phyloP scores from a whole-genome alignment of 2,113 vertebrate genomes.

The Lathamus discolor region DNA sequence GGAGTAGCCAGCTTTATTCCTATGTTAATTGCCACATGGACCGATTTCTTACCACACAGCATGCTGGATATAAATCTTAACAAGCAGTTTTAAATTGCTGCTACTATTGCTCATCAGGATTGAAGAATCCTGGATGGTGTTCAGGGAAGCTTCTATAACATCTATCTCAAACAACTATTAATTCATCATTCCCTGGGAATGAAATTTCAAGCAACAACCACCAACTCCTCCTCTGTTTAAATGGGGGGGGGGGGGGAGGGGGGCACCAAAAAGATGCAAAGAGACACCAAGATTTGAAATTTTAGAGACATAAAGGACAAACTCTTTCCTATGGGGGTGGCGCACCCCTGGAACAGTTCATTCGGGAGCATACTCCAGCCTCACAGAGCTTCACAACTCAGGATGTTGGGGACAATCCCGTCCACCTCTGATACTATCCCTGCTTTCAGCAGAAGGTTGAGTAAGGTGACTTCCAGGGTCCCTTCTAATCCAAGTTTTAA shows the following conservation, averaged over 20 bases:
- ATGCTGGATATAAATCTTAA: slow-evolving; percentile 24
- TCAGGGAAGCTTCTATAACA: slow-evolving; percentile 4
- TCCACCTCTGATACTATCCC: background rate
- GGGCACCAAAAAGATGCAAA: background rate
- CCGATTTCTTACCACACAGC: slow-evolving; percentile 20
- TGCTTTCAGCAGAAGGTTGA: background rate
- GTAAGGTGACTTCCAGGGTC: background rate
- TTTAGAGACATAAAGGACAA: background rate
- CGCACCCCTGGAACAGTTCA: background rate
- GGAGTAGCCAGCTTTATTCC: background rate
- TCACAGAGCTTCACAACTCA: background rate
- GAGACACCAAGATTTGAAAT: background rate
- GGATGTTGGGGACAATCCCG: background rate
- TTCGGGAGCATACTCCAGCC: background rate
- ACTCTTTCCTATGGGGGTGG: background rate
- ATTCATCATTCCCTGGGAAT: slow-evolving; percentile 41
- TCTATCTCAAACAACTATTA: slow-evolving; percentile 2
- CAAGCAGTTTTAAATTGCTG: slow-evolving; percentile 36
- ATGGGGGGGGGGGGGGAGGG: background rate
- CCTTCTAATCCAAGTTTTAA: background rate
- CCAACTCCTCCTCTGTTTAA: background rate
- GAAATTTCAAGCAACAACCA: background rate
- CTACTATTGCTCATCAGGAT: slow-evolving; percentile 47
- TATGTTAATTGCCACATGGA: slow-evolving; percentile 12
- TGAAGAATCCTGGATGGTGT: background rate